Base-by-base conservation (phyloP, 2,113 vertebrate species). In the Ammodytes dubius region DNA sequence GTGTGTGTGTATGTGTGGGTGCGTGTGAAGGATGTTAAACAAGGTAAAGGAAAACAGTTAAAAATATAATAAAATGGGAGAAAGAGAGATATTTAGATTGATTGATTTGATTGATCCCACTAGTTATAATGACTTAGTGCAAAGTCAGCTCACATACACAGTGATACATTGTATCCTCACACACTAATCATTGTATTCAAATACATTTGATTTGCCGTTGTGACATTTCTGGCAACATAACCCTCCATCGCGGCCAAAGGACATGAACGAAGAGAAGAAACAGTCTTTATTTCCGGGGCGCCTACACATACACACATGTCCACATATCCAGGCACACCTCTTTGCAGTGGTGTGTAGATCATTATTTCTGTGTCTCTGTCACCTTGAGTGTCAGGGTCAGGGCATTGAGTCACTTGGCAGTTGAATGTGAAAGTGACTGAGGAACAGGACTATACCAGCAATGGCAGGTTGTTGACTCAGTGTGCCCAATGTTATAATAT, bases 321-420 rank as follows among this genome's bases (percentile, higher is more conserved):
- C 15, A 0, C 35, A 10, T 45, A 49, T 58, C 2, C n/a, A 35
- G 60, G 19, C 45, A 61, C 27, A 13, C 14, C 1, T 69, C 54
- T 61, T 52, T 61, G 63, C 79, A 42, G 66, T 49, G 56, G 50
- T 19, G 47, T 72, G 56, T 50, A 54, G 66, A 70, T 79, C 78
- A 89, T 86, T 83, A 81, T 43, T 66, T 63, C 59, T 65, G 43
- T 73, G 65, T 61, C 71, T 40, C 61, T 79, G 85, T 69, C 79
- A 85, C 69, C 35, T 72, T 54, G 76, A 79, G 67, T 70, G 65
- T 66, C 19, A 63, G 73, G 35, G 12, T 45, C 27, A 27, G 76
- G 60, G 27, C 27, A 27, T 27, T 86, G 88, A 87, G 46, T 86
- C 83, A 86, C 58, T 70, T 86, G 80, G 73, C 77, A 85, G 58